phyloP scores from a whole-genome alignment of 2,797 vertebrate species.

The Intellagama lesueurii region DNA sequence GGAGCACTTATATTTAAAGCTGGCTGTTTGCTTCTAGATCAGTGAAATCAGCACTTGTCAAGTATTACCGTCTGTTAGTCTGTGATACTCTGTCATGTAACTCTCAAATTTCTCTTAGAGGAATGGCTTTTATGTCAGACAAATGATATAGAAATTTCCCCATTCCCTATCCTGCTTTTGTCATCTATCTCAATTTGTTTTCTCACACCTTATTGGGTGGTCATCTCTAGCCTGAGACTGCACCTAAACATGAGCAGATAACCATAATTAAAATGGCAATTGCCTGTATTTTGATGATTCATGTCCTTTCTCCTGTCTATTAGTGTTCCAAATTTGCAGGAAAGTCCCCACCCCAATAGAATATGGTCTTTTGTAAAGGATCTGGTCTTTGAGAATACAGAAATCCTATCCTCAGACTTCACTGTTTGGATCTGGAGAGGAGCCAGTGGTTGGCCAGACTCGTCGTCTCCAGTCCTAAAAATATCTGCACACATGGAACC shows the following conservation, averaged over 20 bases:
- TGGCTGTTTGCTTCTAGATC: conserved; percentile 39
- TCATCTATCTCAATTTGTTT: not conserved
- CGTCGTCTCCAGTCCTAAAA: conserved; percentile 37
- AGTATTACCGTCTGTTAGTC: not conserved
- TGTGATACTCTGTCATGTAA: not conserved
- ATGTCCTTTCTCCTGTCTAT: not conserved
- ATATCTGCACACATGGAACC: conserved; percentile 27
- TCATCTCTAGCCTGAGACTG: conserved; percentile 3
- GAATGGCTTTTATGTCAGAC: not conserved
- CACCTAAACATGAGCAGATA: not conserved
- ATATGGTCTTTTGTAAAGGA: conserved; percentile 1
- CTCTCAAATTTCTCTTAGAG: not conserved
- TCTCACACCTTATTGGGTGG: not conserved
- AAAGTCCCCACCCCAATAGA: not conserved
- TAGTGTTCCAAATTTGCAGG: not conserved
- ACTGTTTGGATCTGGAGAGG: conserved; percentile 24
- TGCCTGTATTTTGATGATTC: not conserved
- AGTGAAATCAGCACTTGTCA: not conserved
- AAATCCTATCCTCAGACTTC: conserved; percentile 22
- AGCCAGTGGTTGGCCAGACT: conserved; percentile 37
- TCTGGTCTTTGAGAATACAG: conserved; percentile 19
- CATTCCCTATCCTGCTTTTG: not conserved
- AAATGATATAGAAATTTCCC: not conserved
- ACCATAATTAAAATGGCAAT: not conserved
- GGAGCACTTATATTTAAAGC: conserved; percentile 33